Evolutionary conservation across 2,888 invertebrate species (phyloP).

Genomic region (Parnassius orleans): DNA sequence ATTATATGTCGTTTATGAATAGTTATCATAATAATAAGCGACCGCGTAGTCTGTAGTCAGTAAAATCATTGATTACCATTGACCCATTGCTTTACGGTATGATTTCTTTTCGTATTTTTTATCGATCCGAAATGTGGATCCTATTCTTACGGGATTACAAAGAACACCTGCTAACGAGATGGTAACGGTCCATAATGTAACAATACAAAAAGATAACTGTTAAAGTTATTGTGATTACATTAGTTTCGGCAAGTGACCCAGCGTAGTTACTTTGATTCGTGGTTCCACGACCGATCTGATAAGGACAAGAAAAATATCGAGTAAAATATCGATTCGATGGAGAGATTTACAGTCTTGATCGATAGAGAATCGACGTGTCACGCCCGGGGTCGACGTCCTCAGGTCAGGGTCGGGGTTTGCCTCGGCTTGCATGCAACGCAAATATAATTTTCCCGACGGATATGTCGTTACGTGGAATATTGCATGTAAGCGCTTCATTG

Average conservation of each 20-base stretch:
- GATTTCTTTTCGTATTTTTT: conserved; percentile 11
- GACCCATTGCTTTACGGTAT: background rate
- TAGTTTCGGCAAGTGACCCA: conserved; percentile 58
- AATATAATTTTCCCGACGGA: conserved; percentile 62
- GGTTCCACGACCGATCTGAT: conserved; percentile 60
- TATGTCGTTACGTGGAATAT: conserved; percentile 71
- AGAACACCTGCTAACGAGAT: conserved; percentile 63
- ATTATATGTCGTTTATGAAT: no score
- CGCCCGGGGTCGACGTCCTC: conserved; percentile 71
- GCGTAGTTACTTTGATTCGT: conserved; percentile 58
- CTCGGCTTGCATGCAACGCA: conserved; percentile 66
- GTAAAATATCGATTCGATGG: conserved; percentile 58
- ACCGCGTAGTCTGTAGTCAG: no score
- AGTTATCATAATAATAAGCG: no score
- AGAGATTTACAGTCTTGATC: conserved; percentile 74
- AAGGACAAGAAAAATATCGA: conserved; percentile 64
- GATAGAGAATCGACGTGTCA: conserved; percentile 80
- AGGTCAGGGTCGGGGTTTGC: conserved; percentile 74
- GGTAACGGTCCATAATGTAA: conserved; percentile 60
- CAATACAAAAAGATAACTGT: conserved; percentile 68
- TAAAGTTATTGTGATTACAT: conserved; percentile 55
- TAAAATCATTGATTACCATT: no score
- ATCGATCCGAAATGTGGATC: conserved; percentile 19
- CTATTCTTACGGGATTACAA: conserved; percentile 29
- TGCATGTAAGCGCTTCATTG: conserved; percentile 67